These are phyloP conservation scores for Drosophila silvestris DNA, from an alignment of 2,888 invertebrate genomes.

Conservation along the genomic window DNA sequence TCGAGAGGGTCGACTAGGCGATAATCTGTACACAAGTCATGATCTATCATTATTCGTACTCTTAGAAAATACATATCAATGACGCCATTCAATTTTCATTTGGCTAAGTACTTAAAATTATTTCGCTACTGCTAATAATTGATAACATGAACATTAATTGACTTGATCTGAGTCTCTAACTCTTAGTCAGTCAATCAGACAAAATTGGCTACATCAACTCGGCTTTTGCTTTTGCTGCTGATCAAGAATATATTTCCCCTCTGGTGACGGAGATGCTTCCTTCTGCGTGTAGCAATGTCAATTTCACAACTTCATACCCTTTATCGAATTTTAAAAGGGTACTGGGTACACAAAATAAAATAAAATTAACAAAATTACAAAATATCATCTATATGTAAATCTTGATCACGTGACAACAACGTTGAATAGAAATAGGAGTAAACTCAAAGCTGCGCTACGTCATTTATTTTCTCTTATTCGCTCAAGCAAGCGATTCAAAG, in stretches of 20 bases:
- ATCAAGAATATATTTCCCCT: not conserved
- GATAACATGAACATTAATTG: not conserved
- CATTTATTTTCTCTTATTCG: slow-evolving; percentile 44
- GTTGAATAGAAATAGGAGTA: slow-evolving; percentile 2
- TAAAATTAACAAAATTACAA: slow-evolving; percentile 13
- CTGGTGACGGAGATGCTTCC: not conserved
- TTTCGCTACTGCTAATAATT: not conserved
- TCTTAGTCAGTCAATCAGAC: not conserved
- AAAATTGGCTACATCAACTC: not conserved
- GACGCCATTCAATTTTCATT: not conserved
- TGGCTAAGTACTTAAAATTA: not conserved
- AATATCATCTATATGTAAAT: slow-evolving; percentile 42
- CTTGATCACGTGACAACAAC: slow-evolving; percentile 56
- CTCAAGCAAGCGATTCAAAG: slow-evolving; percentile 27
- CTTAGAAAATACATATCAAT: not conserved
- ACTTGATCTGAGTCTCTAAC: not conserved
- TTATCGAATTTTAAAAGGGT: not conserved
- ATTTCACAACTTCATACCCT: not conserved
- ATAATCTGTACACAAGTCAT: not conserved
- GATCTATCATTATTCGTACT: not conserved
- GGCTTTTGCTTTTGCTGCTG: not conserved
- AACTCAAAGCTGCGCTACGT: slow-evolving; percentile 28
- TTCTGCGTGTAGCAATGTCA: not conserved
- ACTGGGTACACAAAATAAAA: not conserved
- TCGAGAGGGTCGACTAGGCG: not conserved